Conservation (phyloP, 2,113 vertebrate genomes). For the Centrocercus urophasianus region DNA sequence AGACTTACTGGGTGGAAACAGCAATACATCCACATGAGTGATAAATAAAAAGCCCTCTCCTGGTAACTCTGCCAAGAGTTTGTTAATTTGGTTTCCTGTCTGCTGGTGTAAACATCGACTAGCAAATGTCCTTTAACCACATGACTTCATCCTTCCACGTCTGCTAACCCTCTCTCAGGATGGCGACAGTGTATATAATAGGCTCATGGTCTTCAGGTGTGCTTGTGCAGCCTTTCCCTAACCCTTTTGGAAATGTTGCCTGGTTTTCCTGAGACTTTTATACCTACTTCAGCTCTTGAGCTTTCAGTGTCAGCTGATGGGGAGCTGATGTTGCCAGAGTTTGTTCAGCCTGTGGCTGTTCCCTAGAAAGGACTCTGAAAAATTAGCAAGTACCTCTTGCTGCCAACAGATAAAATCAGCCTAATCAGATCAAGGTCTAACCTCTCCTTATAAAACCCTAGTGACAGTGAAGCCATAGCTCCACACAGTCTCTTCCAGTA, state of each 20-base stretch:
- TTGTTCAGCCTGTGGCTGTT: background rate
- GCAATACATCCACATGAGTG: fast-evolving
- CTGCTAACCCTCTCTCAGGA: background rate
- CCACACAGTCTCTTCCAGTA: background rate
- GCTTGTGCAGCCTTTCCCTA: background rate
- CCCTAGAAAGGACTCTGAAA: background rate
- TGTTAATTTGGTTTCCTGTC: conserved; percentile 21
- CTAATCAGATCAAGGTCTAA: background rate
- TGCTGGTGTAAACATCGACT: background rate
- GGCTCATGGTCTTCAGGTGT: background rate
- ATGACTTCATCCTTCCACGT: background rate
- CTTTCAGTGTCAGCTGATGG: background rate
- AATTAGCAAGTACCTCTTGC: background rate
- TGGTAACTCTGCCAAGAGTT: background rate
- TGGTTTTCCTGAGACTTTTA: background rate
- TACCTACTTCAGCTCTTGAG: background rate
- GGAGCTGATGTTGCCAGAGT: background rate
- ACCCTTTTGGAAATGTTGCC: background rate
- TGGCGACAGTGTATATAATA: background rate
- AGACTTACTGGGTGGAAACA: background rate
- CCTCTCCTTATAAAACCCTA: background rate
- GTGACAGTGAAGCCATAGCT: background rate
- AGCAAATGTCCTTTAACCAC: conserved; percentile 6
- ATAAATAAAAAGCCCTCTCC: background rate
- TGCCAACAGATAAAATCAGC: background rate